phyloP scores from a whole-genome alignment of 2,113 vertebrate species.

The Oryzias melastigma region DNA sequence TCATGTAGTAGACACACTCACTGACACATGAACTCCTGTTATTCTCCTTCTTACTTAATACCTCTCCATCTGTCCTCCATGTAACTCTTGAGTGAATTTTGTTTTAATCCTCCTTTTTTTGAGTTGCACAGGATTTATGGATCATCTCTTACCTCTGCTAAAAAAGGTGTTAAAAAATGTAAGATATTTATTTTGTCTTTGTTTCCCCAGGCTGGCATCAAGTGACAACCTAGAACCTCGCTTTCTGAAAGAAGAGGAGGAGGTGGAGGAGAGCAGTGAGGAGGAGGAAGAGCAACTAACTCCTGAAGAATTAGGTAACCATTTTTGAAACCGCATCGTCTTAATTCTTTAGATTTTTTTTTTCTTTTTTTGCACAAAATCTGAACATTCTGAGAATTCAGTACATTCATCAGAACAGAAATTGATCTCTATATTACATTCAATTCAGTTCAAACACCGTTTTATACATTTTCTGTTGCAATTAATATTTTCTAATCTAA shows the following conservation, averaged over 20 bases:
- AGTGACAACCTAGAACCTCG: conserved; percentile 85
- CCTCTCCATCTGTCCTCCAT: conserved; percentile 27
- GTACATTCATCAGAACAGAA: too few relatives aligned
- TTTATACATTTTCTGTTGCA: too few relatives aligned
- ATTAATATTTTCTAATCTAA: too few relatives aligned
- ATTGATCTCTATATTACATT: too few relatives aligned
- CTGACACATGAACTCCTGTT: conserved; percentile 17
- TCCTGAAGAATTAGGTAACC: conserved; percentile 88
- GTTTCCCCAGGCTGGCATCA: conserved; percentile 80
- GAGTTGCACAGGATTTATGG: too few relatives aligned
- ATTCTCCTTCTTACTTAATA: conserved; percentile 11
- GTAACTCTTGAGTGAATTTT: neutral
- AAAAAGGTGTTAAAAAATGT: neutral
- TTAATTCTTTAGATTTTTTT: too few relatives aligned
- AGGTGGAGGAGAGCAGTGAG: conserved; percentile 85
- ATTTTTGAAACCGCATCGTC: neutral
- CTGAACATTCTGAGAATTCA: too few relatives aligned
- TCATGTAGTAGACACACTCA: conserved; percentile 25
- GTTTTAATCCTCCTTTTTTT: neutral
- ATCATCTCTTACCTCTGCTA: too few relatives aligned
- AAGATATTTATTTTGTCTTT: neutral
- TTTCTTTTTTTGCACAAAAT: too few relatives aligned
- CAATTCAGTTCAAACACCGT: too few relatives aligned
- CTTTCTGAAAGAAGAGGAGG: conserved; percentile 70
- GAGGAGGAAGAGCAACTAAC: conserved; percentile 90